Base-by-base conservation (phyloP, 2,113 vertebrate genomes). In the Helogale parvula region DNA sequence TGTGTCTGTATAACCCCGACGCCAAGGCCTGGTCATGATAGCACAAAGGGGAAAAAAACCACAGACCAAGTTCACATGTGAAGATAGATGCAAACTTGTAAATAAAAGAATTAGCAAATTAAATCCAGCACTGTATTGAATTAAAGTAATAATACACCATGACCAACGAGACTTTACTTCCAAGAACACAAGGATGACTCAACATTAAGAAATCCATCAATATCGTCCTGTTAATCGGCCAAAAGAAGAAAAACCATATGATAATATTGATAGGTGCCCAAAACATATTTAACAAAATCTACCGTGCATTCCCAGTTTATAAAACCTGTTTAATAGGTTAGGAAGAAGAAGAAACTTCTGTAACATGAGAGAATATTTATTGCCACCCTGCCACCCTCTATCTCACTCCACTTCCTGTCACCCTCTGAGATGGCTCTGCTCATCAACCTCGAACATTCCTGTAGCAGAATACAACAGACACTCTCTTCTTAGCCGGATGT, bases 41-140 rank as follows among this genome's bases (percentile, higher is more conserved):
- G 41, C 27, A 29, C 5, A 52, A 9, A 45, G 50, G 29, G 41
- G 10, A 23, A 27, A 5, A n/a, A 63, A 52, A 19, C n/a, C 41
- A 7, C 27, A 27, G 71, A 25, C 33, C 63, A 9, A 94, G 72
- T 1, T 93, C 86, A 79, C 47, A 41, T 25, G 54, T 47, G 29
- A 85, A 93, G 85, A 77, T 0, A 71, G 81, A 77, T 7, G 33
- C 25, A 57, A 84, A 19, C 33, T 4, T 52, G 47, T 87, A 35
- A 72, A 84, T 79, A 89, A 57, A 79, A 68, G 38, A 83, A 76
- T 41, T 29, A 89, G 68, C 72, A 80, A 71, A 89, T 89, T 33
- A 79, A 84, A 87, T n/a, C 90, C 95, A 94, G 94, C 86, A 65
- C 31, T 23, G 68, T 15, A 15, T 7, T 90, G 69, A 82, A 88